phyloP scores from a whole-genome alignment of 2,888 invertebrate species.

The Stomorhina lunata region DNA sequence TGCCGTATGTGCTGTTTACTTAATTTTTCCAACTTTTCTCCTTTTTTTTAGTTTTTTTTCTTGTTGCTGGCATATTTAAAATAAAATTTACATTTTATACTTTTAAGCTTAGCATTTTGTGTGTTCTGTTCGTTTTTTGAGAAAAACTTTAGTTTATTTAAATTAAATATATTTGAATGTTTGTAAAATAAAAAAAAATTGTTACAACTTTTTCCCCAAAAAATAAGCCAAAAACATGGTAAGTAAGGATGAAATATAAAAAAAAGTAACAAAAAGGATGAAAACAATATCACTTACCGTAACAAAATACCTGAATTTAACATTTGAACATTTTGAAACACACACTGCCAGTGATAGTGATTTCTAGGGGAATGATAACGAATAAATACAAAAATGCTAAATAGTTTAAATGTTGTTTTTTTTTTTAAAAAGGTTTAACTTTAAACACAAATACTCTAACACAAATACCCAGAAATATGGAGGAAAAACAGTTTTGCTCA shows the following conservation, averaged over 20 bases:
- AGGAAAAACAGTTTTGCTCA: neutral
- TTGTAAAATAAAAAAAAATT: conserved; percentile 2
- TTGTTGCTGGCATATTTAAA: conserved; percentile 7
- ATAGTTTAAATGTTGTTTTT: conserved; percentile 49
- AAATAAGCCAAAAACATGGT: neutral
- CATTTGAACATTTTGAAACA: conserved; percentile 32
- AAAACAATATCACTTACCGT: conserved; percentile 57
- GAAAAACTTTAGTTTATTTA: conserved; percentile 48
- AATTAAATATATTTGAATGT: conserved; percentile 46
- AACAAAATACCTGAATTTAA: conserved; percentile 57
- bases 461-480: neutral
- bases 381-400: conserved; percentile 11
- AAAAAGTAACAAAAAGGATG: neutral
- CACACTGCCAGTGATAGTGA: conserved; percentile 36
- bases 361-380: neutral
- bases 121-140: neutral
- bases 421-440: conserved; percentile 50
- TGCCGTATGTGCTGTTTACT: neutral
- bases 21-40: neutral
- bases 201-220: neutral
- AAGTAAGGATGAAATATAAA: neutral
- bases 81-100: conserved; percentile 26
- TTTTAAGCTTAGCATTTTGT: conserved; percentile 17
- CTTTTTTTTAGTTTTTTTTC: neutral
- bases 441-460: conserved; percentile 5